Conservation (phyloP, 2,797 vertebrate genomes). For the Sebastes elongatus region DNA sequence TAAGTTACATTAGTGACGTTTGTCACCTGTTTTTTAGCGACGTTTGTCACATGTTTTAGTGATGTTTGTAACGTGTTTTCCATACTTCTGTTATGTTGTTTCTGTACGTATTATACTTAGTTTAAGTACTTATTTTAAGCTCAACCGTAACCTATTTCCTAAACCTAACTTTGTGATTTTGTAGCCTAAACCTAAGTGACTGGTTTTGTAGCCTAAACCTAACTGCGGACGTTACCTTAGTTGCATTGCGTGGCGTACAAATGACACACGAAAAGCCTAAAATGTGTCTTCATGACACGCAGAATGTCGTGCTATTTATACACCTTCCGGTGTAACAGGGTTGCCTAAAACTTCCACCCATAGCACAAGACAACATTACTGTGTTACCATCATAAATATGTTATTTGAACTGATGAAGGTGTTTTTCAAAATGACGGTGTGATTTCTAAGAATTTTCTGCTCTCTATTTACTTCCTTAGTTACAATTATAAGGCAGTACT, state of each 20-base stretch:
- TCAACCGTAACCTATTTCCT: no score
- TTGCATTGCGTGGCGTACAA: fast-evolving
- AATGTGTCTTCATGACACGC: fast-evolving
- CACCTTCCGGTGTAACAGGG: fast-evolving
- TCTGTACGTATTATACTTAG: fast-evolving
- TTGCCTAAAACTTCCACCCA: not conserved
- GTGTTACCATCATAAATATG: not conserved
- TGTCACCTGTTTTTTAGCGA: fast-evolving
- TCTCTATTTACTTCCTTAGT: not conserved
- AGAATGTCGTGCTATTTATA: no score
- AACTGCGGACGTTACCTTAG: no score
- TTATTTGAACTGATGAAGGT: not conserved
- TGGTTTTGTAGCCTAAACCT: no score
- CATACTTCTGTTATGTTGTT: no score
- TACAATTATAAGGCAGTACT: no score
- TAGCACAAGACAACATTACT: not conserved
- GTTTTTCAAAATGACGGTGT: not conserved
- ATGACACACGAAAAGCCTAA: no score
- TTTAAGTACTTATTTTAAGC: no score
- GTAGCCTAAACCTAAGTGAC: no score
- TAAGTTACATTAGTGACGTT: no score
- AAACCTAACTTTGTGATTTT: no score
- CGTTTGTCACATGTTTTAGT: fast-evolving
- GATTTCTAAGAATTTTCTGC: not conserved
- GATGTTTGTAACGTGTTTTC: no score